Percentiles rank a stretch among this genome's conserved stretches.
These are phyloP conservation scores for Automeris io DNA, from an alignment of 2,888 invertebrate species.

Conservation along the genomic window DNA sequence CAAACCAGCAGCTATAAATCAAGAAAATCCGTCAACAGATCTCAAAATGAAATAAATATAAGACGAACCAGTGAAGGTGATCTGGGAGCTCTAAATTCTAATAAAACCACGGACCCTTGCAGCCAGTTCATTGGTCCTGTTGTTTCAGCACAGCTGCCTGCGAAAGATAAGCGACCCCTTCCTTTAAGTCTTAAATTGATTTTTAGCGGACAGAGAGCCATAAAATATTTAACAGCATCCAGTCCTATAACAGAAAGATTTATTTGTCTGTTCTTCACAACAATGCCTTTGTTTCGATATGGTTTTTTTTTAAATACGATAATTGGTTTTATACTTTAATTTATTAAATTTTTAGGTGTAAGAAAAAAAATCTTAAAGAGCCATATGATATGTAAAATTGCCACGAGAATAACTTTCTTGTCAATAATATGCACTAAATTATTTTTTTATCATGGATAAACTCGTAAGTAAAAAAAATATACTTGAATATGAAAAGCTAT, in stretches of 20 bases:
- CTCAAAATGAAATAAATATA: constrained; percentile 11
- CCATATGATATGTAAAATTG: too few relatives aligned
- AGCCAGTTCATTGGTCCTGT: constrained; percentile 25
- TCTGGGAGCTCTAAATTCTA: constrained; percentile 12
- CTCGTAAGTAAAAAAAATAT: too few relatives aligned
- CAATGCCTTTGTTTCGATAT: too few relatives aligned
- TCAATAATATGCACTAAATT: too few relatives aligned
- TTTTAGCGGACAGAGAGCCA: constrained; percentile 42
- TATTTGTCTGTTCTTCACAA: neutral
- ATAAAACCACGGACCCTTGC: constrained; percentile 16
- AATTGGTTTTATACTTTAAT: too few relatives aligned
- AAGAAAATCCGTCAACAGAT: constrained; percentile 1
- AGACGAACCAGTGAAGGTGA: constrained; percentile 1
- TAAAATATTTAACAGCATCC: constrained; percentile 54
- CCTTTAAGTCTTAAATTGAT: constrained; percentile 61
- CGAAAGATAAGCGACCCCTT: constrained; percentile 60
- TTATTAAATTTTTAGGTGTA: too few relatives aligned
- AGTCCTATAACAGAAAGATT: constrained; percentile 1
- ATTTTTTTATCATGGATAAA: too few relatives aligned
- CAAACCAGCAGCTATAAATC: neutral
- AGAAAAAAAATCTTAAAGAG: too few relatives aligned
- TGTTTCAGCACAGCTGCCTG: constrained; percentile 55
- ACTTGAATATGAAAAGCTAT: too few relatives aligned
- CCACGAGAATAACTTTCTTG: too few relatives aligned
- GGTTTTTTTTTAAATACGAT: too few relatives aligned